These are phyloP conservation scores for Aldabrachelys gigantea DNA, from an alignment of 2,113 vertebrate species.

Conservation along the genomic window DNA sequence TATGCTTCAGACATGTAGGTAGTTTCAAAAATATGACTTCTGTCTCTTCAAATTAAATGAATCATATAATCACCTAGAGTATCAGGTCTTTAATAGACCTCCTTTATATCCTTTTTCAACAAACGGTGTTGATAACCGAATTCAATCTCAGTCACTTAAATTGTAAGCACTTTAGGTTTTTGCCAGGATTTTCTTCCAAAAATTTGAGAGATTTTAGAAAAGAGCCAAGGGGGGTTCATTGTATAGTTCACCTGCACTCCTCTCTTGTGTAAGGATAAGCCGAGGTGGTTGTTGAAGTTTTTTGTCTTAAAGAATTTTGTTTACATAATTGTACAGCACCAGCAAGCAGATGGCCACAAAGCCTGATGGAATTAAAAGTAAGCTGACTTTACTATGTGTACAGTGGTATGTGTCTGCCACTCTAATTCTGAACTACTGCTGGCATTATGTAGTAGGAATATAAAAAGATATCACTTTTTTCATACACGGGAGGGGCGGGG, in stretches of 20 bases:
- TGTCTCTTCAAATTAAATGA: background rate
- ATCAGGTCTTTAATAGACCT: background rate
- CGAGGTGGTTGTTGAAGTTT: background rate
- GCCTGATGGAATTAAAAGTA: background rate
- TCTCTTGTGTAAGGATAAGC: background rate
- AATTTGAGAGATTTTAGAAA: background rate
- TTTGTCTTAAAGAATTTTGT: background rate
- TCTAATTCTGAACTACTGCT: background rate
- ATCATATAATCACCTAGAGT: background rate
- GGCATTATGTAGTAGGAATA: background rate
- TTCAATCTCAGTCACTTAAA: rapidly evolving
- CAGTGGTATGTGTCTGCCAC: background rate
- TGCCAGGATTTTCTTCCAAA: background rate
- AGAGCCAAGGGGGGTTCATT: background rate
- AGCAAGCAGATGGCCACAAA: background rate
- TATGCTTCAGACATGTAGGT: background rate
- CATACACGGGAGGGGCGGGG: background rate
- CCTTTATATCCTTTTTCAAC: background rate
- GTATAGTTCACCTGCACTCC: background rate
- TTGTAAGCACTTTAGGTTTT: background rate
- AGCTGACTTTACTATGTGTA: background rate
- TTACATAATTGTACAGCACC: background rate
- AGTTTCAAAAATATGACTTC: background rate
- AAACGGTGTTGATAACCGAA: background rate
- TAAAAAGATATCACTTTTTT: background rate